Conservation (phyloP, 1,140 invertebrate genomes). For the Saccostrea glomerata region DNA sequence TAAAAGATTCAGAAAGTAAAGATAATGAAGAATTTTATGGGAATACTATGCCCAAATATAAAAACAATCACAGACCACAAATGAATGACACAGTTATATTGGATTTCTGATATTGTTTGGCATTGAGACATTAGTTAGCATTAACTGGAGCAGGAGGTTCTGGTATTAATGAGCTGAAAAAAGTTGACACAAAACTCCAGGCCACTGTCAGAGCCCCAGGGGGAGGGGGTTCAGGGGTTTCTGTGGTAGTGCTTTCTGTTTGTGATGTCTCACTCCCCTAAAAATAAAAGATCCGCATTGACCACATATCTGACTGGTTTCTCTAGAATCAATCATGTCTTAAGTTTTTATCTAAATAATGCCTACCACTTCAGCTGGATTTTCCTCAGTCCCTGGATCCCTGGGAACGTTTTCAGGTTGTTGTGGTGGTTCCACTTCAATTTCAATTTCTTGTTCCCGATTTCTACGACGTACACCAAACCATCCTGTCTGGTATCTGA, state of each 20-base stretch:
- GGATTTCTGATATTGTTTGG: constrained; percentile 2
- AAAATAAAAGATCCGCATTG: not conserved
- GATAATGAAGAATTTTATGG: not conserved
- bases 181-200: constrained; percentile 64
- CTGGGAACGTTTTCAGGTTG: constrained; percentile 56
- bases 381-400: constrained; percentile 6
- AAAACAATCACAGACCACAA: not conserved
- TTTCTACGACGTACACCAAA: constrained; percentile 66
- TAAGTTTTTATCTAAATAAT: not conserved
- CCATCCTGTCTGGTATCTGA: constrained; percentile 72
- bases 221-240: constrained; percentile 37
- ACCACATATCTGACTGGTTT: too few relatives aligned
- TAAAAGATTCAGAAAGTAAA: not conserved
- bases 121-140: constrained; percentile 56
- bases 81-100: not conserved
- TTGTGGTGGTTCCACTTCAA: constrained; percentile 79
- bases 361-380: not conserved
- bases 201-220: constrained; percentile 55
- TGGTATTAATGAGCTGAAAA: constrained; percentile 69
- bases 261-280: not conserved
- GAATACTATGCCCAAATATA: not conserved
- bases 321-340: too few relatives aligned
- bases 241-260: not conserved
- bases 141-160: constrained; percentile 64
- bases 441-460: constrained; percentile 65